Conservation (phyloP, 2,113 vertebrate genomes). For the Galeopterus variegatus region DNA sequence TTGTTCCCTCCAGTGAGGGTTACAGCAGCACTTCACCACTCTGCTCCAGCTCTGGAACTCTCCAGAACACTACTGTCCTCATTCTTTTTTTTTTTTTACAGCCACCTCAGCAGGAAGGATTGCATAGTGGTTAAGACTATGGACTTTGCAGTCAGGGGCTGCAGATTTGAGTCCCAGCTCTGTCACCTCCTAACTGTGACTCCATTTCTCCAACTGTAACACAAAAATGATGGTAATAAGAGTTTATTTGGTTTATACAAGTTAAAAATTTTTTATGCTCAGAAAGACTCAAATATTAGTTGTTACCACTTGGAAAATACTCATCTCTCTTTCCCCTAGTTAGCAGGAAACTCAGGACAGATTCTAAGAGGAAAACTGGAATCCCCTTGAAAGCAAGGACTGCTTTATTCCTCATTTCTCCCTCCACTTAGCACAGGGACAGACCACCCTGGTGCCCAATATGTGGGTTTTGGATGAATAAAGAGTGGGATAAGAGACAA, state of each 20-base stretch:
- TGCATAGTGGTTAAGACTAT: too few relatives aligned
- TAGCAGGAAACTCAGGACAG: neutral
- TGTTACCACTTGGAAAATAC: neutral
- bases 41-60: neutral
- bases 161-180: neutral
- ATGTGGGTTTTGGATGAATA: neutral
- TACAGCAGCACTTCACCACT: neutral
- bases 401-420: neutral
- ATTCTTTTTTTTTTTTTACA: neutral
- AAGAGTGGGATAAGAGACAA: neutral
- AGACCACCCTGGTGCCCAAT: neutral
- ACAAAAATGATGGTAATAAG: neutral
- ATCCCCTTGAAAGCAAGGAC: neutral
- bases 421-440: neutral
- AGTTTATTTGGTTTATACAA: neutral
- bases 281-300: neutral
- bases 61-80: neutral
- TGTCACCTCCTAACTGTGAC: neutral
- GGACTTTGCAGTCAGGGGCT: neutral
- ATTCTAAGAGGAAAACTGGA: neutral
- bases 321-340: neutral
- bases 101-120: neutral
- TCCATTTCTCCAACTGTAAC: neutral
- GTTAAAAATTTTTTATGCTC: constrained; percentile 13
- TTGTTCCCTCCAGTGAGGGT: neutral